Evolutionary conservation across 2,113 vertebrate species (phyloP).

Genomic region (Labrus mixtus): DNA sequence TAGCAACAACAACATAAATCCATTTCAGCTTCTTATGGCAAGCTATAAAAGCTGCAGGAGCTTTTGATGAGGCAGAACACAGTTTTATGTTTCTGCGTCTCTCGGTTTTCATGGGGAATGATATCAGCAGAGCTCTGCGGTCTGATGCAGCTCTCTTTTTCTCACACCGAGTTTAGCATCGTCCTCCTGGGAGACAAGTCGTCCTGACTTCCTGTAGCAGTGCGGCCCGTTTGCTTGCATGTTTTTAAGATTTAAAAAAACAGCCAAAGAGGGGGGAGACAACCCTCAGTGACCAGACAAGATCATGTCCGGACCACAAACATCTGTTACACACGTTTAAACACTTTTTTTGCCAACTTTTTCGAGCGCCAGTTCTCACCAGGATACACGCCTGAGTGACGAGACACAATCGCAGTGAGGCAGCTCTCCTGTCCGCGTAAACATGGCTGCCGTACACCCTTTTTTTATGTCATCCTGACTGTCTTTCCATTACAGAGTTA

Average conservation of each 20-base stretch:
- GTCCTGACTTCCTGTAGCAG: slow-evolving; percentile 11
- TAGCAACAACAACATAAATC: background rate
- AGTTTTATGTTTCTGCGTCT: background rate
- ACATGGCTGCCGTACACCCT: slow-evolving; percentile 2
- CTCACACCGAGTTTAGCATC: slow-evolving; percentile 76
- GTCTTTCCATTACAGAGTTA: background rate
- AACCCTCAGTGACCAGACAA: slow-evolving; percentile 40
- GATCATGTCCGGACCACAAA: slow-evolving; percentile 39
- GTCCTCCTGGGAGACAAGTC: slow-evolving; percentile 58
- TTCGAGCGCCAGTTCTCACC: slow-evolving; percentile 2
- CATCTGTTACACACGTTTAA: slow-evolving; percentile 48
- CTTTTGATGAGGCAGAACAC: background rate
- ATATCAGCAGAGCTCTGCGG: slow-evolving; percentile 8
- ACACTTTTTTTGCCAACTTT: background rate
- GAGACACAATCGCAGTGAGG: slow-evolving; percentile 26
- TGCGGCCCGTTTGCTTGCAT: background rate
- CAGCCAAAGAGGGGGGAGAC: slow-evolving; percentile 10
- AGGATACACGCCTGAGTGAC: slow-evolving; percentile 40
- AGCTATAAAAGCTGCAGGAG: background rate
- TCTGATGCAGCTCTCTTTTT: slow-evolving; percentile 54
- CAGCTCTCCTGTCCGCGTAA: background rate
- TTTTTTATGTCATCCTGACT: background rate
- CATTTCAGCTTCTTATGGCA: background rate
- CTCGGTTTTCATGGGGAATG: slow-evolving; percentile 20
- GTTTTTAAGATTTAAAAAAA: slow-evolving; percentile 40